Evolutionary conservation across 2,113 vertebrate species (phyloP).

Genomic region (Xenopus tropicalis): DNA sequence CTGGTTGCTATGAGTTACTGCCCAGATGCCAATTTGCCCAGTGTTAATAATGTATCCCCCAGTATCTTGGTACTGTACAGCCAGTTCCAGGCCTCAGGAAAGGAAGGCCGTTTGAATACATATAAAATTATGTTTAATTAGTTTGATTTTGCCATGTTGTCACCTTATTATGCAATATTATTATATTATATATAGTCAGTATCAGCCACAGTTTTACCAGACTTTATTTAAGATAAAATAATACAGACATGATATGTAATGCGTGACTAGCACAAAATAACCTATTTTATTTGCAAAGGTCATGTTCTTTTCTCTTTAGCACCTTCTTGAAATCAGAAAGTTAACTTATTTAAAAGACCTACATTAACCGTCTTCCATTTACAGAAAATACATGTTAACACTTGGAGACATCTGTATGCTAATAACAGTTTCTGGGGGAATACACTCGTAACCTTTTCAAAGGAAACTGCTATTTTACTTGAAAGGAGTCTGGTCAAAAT

Average conservation of each 20-base stretch:
- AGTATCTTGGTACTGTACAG: no score
- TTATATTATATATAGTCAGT: no score
- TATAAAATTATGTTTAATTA: no score
- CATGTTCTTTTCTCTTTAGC: constrained; percentile 62
- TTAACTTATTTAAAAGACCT: constrained; percentile 71
- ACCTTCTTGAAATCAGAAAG: constrained; percentile 69
- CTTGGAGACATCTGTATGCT: constrained; percentile 77
- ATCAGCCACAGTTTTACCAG: no score
- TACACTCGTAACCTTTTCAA: constrained; percentile 76
- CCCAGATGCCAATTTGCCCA: no score
- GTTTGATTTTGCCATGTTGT: no score
- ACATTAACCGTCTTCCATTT: constrained; percentile 76
- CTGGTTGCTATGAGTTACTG: no score
- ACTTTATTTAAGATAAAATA: not conserved
- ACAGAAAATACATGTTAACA: constrained; percentile 77
- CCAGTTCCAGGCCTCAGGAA: no score
- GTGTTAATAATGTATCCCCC: no score
- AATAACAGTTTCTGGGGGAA: constrained; percentile 76
- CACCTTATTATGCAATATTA: no score
- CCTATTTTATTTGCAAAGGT: constrained; percentile 16
- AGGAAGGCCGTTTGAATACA: no score
- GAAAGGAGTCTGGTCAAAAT: constrained; percentile 73
- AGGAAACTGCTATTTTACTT: constrained; percentile 72
- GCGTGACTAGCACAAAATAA: not conserved
- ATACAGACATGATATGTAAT: not conserved